phyloP scores from a whole-genome alignment of 2,113 vertebrate species.

The Tenrec ecaudatus region DNA sequence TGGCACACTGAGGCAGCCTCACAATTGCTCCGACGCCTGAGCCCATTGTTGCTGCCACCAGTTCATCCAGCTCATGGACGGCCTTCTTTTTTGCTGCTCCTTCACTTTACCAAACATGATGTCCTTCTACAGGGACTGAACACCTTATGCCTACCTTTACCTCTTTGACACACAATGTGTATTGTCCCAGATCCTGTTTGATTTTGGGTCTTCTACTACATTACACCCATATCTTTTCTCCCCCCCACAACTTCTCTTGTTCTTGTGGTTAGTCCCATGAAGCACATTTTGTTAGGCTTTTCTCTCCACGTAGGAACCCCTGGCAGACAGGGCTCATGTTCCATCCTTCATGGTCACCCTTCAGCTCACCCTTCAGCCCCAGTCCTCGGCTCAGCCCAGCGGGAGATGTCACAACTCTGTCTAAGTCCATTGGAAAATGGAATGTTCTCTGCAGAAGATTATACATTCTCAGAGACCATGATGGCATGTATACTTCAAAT shows the following conservation, averaged over 20 bases:
- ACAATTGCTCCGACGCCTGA: no score
- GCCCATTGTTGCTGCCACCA: no score
- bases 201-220: not conserved
- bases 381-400: not conserved
- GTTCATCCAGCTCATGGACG: no score
- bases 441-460: not conserved
- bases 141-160: no score
- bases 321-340: no score
- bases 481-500: not conserved
- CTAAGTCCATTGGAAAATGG: not conserved
- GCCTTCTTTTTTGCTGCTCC: no score
- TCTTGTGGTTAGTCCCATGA: not conserved
- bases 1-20: no score
- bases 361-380: not conserved
- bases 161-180: not conserved
- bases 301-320: not conserved
- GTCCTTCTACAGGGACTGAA: no score
- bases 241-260: not conserved
- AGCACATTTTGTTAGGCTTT: not conserved
- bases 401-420: not conserved
- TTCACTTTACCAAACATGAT: no score
- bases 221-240: not conserved
- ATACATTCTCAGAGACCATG: not conserved
- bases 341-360: not conserved
- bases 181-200: not conserved